phyloP scores from a whole-genome alignment of 1,140 invertebrate genomes.

The Drosophila willistoni region DNA sequence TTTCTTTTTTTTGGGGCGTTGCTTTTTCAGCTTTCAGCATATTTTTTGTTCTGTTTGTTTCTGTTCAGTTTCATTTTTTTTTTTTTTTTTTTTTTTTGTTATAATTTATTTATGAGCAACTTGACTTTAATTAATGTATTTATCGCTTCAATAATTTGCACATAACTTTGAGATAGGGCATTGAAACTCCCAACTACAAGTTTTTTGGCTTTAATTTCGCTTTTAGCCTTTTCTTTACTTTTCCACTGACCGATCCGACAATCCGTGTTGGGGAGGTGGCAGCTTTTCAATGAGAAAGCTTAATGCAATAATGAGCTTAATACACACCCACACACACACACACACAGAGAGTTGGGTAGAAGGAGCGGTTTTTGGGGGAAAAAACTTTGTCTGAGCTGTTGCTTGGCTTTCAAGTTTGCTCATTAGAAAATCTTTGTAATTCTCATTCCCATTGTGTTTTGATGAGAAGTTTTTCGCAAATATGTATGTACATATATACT shows the following conservation, averaged over 20 bases:
- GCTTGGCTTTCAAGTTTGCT: conserved; percentile 61
- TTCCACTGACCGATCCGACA: not conserved
- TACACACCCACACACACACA: conserved; percentile 9
- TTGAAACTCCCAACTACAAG: conserved; percentile 5
- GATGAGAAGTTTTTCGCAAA: conserved; percentile 31
- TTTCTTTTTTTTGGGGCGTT: conserved; percentile 17
- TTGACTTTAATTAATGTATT: conserved; percentile 81
- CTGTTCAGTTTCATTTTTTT: conserved; percentile 57
- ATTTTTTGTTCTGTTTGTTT: conserved; percentile 29
- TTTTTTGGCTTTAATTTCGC: conserved; percentile 39
- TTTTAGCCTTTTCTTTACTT: conserved; percentile 23
- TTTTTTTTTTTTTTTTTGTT: conserved; percentile 70
- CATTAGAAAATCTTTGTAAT: conserved; percentile 75
- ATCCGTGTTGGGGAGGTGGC: conserved; percentile 11
- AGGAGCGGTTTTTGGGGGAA: too few species aligned
- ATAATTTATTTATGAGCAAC: conserved; percentile 76
- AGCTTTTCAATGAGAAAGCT: conserved; percentile 40
- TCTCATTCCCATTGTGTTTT: conserved; percentile 50
- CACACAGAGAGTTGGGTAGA: conserved; percentile 1
- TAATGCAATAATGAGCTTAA: conserved; percentile 59
- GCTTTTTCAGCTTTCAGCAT: not conserved
- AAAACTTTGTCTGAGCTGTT: conserved; percentile 42
- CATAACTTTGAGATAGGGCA: conserved; percentile 53
- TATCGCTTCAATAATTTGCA: conserved; percentile 77
- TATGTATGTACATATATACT: not conserved